Conservation (phyloP, 2,888 invertebrate genomes). For the Julus scanicus region DNA sequence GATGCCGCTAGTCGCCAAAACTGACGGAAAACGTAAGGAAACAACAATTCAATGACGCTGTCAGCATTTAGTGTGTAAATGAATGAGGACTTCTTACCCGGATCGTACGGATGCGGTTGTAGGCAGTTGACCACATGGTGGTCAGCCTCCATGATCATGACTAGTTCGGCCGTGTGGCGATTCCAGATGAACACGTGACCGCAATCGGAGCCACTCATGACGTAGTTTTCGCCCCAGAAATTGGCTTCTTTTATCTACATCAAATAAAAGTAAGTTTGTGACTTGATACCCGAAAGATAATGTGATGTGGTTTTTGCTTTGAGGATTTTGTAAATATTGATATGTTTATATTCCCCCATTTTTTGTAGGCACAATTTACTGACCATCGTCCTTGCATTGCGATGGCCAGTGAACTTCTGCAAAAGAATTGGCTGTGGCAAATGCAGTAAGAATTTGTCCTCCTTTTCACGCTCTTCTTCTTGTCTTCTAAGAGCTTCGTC, state of each 20-base stretch:
- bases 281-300: no score
- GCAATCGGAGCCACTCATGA: conserved; percentile 90
- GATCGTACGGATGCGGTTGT: conserved; percentile 83
- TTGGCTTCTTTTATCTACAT: conserved; percentile 81
- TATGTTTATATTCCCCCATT: no score
- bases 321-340: no score
- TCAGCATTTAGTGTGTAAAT: not conserved
- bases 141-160: conserved; percentile 82
- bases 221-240: conserved; percentile 83
- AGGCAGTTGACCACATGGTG: conserved; percentile 84
- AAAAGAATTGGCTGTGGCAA: conserved; percentile 68
- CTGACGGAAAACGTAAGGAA: conserved; percentile 60
- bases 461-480: conserved; percentile 32
- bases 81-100: conserved; percentile 63
- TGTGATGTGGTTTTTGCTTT: no score
- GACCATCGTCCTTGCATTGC: conserved; percentile 75
- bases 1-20: conserved; percentile 84
- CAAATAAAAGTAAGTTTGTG: not conserved
- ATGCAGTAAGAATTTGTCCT: not conserved
- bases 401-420: conserved; percentile 80
- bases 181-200: conserved; percentile 89
- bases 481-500: conserved; percentile 4
- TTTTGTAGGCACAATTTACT: conserved; percentile 36
- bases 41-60: not conserved
- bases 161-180: conserved; percentile 75